Evolutionary conservation across 1,140 invertebrate genomes (phyloP).

Genomic region (Drosophila nebulosa): DNA sequence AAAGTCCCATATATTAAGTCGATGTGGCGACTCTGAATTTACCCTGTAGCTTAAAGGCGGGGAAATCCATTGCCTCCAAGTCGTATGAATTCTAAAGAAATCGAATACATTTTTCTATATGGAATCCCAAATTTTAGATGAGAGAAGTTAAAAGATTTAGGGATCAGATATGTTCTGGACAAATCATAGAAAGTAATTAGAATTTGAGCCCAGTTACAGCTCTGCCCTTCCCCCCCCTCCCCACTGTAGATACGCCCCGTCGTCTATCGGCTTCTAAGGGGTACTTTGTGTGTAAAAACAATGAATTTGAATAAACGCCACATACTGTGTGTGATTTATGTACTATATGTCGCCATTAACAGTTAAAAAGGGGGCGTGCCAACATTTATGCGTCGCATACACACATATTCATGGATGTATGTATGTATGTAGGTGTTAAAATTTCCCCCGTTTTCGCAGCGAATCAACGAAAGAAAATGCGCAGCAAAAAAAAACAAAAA

Average conservation of each 20-base stretch:
- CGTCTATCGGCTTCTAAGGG: not conserved
- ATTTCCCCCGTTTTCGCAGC: not conserved
- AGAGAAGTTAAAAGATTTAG: too few species aligned
- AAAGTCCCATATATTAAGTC: constrained; percentile 20
- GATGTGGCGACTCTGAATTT: not conserved
- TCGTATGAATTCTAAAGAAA: too few species aligned
- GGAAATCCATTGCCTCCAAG: too few species aligned
- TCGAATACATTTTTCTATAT: too few species aligned
- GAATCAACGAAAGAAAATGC: constrained; percentile 42
- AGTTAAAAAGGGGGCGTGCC: constrained; percentile 42
- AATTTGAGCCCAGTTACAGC: too few species aligned
- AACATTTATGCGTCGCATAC: constrained; percentile 12
- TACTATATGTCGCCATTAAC: constrained; percentile 24
- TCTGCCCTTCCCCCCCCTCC: too few species aligned
- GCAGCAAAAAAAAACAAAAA: constrained; percentile 25
- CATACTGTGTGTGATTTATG: constrained; percentile 53
- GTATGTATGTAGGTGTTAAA: not conserved
- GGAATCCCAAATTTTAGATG: too few species aligned
- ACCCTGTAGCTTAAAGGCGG: not conserved
- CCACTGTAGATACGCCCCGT: not conserved
- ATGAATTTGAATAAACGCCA: constrained; percentile 51
- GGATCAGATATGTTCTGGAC: too few species aligned
- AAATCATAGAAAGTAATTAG: too few species aligned
- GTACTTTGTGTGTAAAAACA: constrained; percentile 23
- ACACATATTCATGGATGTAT: not conserved